These are phyloP conservation scores for Malacoraja senta DNA, from an alignment of 2,797 vertebrate genomes.

Conservation along the genomic window DNA sequence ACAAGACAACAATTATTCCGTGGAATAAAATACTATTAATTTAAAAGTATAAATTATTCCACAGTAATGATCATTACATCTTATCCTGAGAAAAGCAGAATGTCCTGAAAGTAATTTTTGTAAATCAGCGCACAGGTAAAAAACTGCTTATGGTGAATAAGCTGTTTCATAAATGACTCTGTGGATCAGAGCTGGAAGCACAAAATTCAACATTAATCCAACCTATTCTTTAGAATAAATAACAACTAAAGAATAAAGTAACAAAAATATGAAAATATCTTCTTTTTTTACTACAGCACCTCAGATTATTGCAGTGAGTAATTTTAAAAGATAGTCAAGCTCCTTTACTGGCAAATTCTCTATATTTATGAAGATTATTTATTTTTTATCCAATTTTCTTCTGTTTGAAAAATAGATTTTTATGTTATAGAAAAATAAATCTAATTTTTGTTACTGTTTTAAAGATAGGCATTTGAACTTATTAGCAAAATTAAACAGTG, in stretches of 20 bases:
- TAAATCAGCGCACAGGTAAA: not conserved
- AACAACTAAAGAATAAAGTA: not conserved
- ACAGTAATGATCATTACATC: not conserved
- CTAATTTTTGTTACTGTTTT: not conserved
- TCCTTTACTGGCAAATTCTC: not conserved
- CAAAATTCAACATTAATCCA: not conserved
- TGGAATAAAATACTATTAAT: not conserved
- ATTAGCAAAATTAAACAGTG: slow-evolving; percentile 15
- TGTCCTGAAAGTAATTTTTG: not conserved
- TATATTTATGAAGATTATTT: not conserved
- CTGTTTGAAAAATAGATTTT: not conserved
- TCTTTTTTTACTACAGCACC: not conserved
- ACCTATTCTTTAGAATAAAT: not conserved
- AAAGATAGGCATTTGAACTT: not conserved
- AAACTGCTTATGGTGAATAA: not conserved
- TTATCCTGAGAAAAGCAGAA: not conserved
- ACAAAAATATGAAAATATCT: not conserved
- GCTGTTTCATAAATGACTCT: not conserved
- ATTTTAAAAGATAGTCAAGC: not conserved
- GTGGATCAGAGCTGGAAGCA: not conserved
- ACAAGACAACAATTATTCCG: not conserved
- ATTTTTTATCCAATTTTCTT: not conserved
- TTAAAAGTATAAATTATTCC: not conserved
- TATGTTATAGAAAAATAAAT: not conserved
- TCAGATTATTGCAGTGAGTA: not conserved